A percentile compares a stretch with the other conserved stretches of the same genome.
Conservation (phyloP, 2,113 vertebrate genomes). For the Athene noctua region DNA sequence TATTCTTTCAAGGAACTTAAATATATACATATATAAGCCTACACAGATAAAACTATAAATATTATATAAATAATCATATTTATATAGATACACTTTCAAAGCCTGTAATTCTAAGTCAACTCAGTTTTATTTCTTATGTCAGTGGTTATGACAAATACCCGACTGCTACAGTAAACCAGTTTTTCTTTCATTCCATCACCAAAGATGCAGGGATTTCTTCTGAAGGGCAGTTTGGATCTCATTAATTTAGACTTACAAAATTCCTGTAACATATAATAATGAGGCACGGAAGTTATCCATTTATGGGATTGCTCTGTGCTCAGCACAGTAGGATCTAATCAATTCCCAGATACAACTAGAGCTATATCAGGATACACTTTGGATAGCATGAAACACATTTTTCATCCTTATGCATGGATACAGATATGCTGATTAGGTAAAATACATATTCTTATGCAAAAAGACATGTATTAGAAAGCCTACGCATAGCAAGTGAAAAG, state of each 20-base stretch:
- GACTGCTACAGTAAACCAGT: neutral
- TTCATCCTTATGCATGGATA: neutral
- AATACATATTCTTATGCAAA: neutral
- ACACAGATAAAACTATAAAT: neutral
- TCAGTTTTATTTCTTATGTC: neutral
- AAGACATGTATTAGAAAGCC: neutral
- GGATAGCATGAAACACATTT: neutral
- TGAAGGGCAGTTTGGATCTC: neutral
- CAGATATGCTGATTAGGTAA: slow-evolving; percentile 11
- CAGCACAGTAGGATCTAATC: neutral
- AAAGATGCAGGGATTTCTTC: neutral
- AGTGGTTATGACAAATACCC: neutral
- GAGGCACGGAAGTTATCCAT: neutral
- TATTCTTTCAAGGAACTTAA: neutral
- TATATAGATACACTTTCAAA: neutral
- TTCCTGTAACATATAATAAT: neutral
- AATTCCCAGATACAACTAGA: neutral
- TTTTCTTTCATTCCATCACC: neutral
- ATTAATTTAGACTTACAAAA: neutral
- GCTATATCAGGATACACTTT: neutral
- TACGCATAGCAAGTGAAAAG: neutral
- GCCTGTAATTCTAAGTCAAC: neutral
- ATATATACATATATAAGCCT: neutral
- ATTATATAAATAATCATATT: neutral
- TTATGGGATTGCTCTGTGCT: neutral